A percentile compares a stretch with the other conserved stretches of the same genome.
phyloP scores from a whole-genome alignment of 1,140 invertebrate species.

The Xylocopa sonorina region DNA sequence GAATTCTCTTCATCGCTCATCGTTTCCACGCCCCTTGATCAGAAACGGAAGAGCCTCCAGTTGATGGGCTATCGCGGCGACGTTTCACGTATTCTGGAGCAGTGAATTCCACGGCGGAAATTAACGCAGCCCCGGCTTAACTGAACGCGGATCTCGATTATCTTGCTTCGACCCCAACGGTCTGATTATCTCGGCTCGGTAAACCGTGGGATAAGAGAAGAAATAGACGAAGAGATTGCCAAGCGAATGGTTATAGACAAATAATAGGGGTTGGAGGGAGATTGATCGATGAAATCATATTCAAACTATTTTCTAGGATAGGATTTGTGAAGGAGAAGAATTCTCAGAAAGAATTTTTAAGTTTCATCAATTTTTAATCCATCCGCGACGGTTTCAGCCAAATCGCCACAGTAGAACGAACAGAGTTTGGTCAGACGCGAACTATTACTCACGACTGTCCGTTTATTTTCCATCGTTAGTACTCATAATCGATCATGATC shows the following conservation, averaged over 20 bases:
- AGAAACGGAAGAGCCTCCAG: not conserved
- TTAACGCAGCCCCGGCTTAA: conserved; percentile 6
- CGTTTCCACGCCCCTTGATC: not conserved
- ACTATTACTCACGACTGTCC: too few species aligned
- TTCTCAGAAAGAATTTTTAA: too few species aligned
- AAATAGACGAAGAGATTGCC: not conserved
- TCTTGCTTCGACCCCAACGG: not conserved
- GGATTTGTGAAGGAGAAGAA: not conserved
- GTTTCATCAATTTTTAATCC: too few species aligned
- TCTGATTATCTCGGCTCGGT: conserved; percentile 1
- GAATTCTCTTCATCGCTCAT: conserved; percentile 17
- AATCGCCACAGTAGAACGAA: too few species aligned
- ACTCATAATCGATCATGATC: too few species aligned
- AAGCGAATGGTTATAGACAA: not conserved
- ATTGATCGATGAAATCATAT: too few species aligned
- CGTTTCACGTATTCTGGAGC: not conserved
- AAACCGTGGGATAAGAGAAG: not conserved
- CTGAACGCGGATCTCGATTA: not conserved
- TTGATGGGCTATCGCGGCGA: not conserved
- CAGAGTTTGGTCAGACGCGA: too few species aligned
- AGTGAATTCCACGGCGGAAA: conserved; percentile 7
- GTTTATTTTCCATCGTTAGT: too few species aligned
- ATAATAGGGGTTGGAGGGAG: not conserved
- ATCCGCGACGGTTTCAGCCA: too few species aligned
- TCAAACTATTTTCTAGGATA: not conserved